Percentiles rank a stretch among this genome's conserved stretches.
phyloP scores from a whole-genome alignment of 2,888 invertebrate species.

The Coleophora flavipennella region DNA sequence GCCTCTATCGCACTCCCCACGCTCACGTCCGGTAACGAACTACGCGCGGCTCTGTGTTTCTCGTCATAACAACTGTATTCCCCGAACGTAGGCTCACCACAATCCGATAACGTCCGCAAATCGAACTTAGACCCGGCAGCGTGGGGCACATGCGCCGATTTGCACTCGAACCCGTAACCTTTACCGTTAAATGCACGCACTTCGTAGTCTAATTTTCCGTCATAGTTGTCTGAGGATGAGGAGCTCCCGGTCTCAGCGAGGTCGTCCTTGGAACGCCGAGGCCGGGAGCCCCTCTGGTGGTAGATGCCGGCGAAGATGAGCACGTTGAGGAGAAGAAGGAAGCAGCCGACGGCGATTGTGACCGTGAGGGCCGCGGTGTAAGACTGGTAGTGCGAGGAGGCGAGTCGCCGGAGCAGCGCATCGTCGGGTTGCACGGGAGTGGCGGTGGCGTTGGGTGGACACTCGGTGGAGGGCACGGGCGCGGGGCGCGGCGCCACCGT shows the following conservation, averaged over 20 bases:
- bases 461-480: constrained; percentile 78
- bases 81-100: constrained; percentile 70
- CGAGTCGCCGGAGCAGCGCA: constrained; percentile 81
- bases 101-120: constrained; percentile 65
- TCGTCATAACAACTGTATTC: constrained; percentile 79
- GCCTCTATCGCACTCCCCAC: constrained; percentile 75
- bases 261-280: constrained; percentile 84
- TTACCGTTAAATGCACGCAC: constrained; percentile 68
- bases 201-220: constrained; percentile 70
- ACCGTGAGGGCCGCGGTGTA: constrained; percentile 91
- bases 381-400: constrained; percentile 89
- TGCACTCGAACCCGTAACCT: constrained; percentile 71
- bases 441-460: constrained; percentile 76
- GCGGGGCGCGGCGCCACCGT: constrained; percentile 55
- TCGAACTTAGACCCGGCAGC: constrained; percentile 59
- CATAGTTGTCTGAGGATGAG: constrained; percentile 76
- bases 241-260: constrained; percentile 81
- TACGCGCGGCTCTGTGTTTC: constrained; percentile 72
- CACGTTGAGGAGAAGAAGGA: constrained; percentile 84
- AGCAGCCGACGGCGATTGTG: constrained; percentile 89
- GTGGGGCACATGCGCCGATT: constrained; percentile 69
- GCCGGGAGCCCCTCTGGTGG: constrained; percentile 82
- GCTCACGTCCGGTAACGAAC: constrained; percentile 74
- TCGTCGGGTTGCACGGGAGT: constrained; percentile 72
- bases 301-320: constrained; percentile 92